These are phyloP conservation scores for Chanos chanos DNA, from an alignment of 2,797 vertebrate genomes.

Conservation along the genomic window DNA sequence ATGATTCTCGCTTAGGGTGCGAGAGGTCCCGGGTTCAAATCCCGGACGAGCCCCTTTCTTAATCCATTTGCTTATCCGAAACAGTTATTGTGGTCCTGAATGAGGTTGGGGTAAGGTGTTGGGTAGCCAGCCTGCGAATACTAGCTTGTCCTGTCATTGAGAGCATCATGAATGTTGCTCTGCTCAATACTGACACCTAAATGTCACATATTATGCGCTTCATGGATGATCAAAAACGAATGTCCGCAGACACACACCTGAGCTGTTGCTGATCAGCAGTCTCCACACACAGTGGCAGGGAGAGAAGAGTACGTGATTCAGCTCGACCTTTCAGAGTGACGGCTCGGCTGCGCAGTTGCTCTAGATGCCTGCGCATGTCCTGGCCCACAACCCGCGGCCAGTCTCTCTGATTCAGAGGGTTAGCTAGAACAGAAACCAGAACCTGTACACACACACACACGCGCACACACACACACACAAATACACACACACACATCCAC, in stretches of 20 bases:
- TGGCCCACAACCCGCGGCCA: constrained; percentile 68
- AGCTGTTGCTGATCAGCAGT: constrained; percentile 34
- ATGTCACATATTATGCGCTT: constrained; percentile 3
- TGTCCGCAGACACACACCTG: not conserved
- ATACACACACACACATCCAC: not conserved
- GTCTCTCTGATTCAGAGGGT: constrained; percentile 61
- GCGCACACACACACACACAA: not conserved
- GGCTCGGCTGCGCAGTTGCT: constrained; percentile 64
- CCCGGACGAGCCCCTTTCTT: constrained; percentile 39
- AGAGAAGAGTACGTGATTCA: constrained; percentile 63
- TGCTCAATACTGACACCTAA: not conserved
- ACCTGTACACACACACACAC: constrained; percentile 51
- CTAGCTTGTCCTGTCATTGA: not conserved
- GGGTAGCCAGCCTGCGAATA: too few species aligned
- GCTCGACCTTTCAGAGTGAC: constrained; percentile 63
- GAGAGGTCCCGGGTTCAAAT: constrained; percentile 40
- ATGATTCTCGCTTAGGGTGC: constrained; percentile 42
- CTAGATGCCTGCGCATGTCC: constrained; percentile 62
- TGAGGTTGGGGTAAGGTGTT: too few species aligned
- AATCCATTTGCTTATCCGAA: too few species aligned
- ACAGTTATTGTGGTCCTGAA: too few species aligned
- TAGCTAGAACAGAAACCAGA: constrained; percentile 68
- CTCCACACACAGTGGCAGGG: constrained; percentile 65
- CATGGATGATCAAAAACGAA: not conserved
- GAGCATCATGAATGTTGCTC: not conserved